Conservation (phyloP, 2,888 invertebrate genomes). For the Limnephilus auricula region DNA sequence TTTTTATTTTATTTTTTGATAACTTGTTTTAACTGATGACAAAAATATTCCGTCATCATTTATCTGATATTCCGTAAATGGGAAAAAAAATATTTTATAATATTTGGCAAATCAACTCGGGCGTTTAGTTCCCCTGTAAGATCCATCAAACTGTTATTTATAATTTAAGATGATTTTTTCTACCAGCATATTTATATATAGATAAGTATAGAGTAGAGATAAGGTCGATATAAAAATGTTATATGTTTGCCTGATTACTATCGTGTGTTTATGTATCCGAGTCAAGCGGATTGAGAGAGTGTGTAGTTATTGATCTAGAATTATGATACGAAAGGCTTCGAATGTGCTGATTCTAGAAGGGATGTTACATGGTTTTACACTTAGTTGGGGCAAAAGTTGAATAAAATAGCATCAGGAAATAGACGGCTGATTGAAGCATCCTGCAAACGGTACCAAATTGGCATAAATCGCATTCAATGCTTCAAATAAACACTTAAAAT, state of each 20-base stretch:
- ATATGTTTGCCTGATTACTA: constrained; percentile 35
- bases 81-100: no score
- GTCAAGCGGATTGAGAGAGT: constrained; percentile 60
- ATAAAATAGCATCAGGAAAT: background rate
- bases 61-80: no score
- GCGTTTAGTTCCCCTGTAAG: no score
- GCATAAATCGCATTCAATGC: no score
- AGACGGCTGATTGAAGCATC: background rate
- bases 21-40: no score
- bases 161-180: background rate
- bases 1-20: no score
- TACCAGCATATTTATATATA: constrained; percentile 54
- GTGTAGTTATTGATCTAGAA: constrained; percentile 62
- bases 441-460: background rate
- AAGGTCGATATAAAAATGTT: no score
- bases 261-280: constrained; percentile 50
- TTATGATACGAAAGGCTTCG: constrained; percentile 57
- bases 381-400: constrained; percentile 55
- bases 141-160: background rate
- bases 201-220: no score
- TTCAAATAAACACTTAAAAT: no score
- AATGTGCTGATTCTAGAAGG: constrained; percentile 36
- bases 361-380: constrained; percentile 63
- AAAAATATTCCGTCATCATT: no score
- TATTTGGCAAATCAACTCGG: no score